These are phyloP conservation scores for Oplegnathus fasciatus DNA, from an alignment of 2,113 vertebrate species.

Conservation along the genomic window DNA sequence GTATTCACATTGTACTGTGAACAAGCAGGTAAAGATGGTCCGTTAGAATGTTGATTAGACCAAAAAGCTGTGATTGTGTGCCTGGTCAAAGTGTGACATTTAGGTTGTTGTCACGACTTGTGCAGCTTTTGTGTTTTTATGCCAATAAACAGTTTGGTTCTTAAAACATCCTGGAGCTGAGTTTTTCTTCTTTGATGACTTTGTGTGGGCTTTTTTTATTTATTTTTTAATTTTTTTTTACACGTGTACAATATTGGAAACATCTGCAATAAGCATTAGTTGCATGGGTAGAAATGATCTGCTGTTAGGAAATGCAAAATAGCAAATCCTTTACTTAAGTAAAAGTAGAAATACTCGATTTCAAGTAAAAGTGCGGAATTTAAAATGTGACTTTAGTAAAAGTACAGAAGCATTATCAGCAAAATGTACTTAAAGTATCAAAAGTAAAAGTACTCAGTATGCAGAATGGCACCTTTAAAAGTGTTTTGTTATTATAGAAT, in stretches of 20 bases:
- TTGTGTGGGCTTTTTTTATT: no score
- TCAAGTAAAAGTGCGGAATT: no score
- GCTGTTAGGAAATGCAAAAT: not conserved
- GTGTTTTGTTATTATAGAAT: no score
- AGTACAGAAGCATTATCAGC: no score
- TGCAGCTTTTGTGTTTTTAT: slow-evolving; percentile 1
- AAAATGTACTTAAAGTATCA: no score
- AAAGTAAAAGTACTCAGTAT: no score
- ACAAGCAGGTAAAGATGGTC: not conserved
- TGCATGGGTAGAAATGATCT: not conserved
- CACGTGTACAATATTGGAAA: not conserved
- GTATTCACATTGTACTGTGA: slow-evolving; percentile 67
- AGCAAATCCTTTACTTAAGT: no score
- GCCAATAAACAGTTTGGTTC: slow-evolving; percentile 30
- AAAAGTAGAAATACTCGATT: no score
- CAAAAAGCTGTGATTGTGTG: slow-evolving; percentile 43
- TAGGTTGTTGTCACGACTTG: not conserved
- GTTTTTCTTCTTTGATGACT: not conserved
- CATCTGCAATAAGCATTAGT: not conserved
- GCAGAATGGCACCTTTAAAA: no score
- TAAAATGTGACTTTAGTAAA: no score
- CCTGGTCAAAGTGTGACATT: not conserved
- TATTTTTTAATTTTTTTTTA: no score
- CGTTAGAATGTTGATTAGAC: slow-evolving; percentile 19
- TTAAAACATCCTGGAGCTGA: not conserved